phyloP scores from a whole-genome alignment of 2,113 vertebrate genomes.

The Notothenia rossii region DNA sequence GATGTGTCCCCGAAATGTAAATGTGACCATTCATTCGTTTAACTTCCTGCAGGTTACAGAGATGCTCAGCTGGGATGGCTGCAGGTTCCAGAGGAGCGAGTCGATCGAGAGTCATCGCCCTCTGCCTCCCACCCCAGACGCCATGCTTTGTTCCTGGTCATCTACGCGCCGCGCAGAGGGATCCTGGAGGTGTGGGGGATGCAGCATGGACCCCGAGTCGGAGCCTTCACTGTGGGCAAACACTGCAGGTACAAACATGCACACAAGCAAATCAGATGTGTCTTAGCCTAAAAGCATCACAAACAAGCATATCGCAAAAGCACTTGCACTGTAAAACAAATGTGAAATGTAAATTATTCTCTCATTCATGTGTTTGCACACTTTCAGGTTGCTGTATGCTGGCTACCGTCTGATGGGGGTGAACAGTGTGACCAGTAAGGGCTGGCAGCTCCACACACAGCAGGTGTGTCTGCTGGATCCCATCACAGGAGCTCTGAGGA shows the following conservation, averaged over 20 bases:
- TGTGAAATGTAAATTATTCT: not conserved
- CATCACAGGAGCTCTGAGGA: conserved; percentile 88
- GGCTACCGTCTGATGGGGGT: conserved; percentile 98
- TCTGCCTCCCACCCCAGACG: conserved; percentile 85
- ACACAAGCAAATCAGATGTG: not conserved
- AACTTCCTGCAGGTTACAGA: conserved; percentile 88
- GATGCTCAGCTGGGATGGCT: conserved; percentile 96
- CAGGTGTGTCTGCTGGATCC: conserved; percentile 97
- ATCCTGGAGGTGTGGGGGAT: conserved; percentile 98
- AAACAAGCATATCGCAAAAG: not conserved
- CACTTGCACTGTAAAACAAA: not conserved
- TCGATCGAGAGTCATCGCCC: conserved; percentile 88
- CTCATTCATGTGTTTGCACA: not conserved
- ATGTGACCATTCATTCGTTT: not conserved
- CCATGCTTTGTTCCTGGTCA: conserved; percentile 94
- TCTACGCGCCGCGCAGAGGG: conserved; percentile 94
- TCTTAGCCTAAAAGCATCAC: not conserved
- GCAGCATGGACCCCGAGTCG: conserved; percentile 94
- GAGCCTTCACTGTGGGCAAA: conserved; percentile 97
- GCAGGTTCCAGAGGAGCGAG: conserved; percentile 91
- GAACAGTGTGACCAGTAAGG: conserved; percentile 97
- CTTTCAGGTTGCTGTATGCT: conserved; percentile 91
- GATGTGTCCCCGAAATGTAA: not conserved
- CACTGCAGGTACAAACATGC: conserved; percentile 89
- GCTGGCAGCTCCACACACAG: conserved; percentile 96